Evolutionary conservation across 2,113 vertebrate genomes (phyloP).

Genomic region (Pholis gunnellus): DNA sequence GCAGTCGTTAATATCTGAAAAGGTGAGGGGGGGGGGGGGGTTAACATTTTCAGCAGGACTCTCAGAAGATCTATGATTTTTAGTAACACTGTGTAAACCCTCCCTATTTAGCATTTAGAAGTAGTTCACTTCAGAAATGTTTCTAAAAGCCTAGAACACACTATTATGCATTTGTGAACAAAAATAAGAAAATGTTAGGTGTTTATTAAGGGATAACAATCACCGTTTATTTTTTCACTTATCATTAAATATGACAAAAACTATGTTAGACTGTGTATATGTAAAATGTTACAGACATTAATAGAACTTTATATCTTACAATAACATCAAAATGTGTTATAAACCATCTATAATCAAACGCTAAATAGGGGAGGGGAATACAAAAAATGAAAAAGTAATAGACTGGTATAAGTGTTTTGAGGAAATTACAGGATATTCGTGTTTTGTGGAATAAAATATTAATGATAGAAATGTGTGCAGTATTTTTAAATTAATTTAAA

Average conservation of each 20-base stretch:
- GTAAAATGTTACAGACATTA: neutral
- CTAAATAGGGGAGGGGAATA: neutral
- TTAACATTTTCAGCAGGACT: neutral
- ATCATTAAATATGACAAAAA: neutral
- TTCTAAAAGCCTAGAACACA: neutral
- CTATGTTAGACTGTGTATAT: neutral
- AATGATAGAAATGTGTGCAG: neutral
- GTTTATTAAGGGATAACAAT: neutral
- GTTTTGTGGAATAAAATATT: neutral
- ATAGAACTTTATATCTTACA: neutral
- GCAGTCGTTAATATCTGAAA: slow-evolving; percentile 94
- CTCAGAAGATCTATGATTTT: neutral
- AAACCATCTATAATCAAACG: neutral
- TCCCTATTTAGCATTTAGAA: neutral
- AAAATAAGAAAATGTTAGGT: neutral
- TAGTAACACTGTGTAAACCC: neutral
- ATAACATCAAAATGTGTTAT: neutral
- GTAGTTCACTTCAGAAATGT: neutral
- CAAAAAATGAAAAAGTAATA: no score
- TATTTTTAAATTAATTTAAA: no score
- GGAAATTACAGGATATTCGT: neutral
- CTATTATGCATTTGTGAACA: neutral
- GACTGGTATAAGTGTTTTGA: no score
- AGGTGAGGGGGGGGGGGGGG: rapidly evolving
- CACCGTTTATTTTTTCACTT: no score